Conservation (phyloP, 1,140 invertebrate genomes). For the Reticulitermes speratus region DNA sequence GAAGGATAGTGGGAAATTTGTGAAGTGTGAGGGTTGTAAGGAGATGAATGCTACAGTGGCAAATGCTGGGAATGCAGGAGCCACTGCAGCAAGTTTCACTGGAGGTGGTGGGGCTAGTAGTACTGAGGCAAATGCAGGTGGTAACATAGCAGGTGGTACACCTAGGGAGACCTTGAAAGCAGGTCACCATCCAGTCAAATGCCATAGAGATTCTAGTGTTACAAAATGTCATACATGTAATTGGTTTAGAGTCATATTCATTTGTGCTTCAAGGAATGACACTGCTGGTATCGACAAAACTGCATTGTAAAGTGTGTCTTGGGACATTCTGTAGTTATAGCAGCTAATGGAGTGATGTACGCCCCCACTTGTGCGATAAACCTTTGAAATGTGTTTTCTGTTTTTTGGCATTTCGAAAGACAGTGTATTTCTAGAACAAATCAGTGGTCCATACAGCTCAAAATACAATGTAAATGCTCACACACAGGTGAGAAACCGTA, state of each 20-base stretch:
- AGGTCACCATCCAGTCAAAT: slow-evolving; percentile 78
- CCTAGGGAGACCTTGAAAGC: slow-evolving; percentile 44
- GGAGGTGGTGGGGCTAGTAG: not conserved
- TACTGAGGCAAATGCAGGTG: not conserved
- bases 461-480: slow-evolving; percentile 82
- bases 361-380: too few relatives aligned
- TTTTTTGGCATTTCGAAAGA: slow-evolving; percentile 88
- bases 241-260: slow-evolving; percentile 80
- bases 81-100: not conserved
- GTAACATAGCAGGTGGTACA: not conserved
- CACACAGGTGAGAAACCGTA: slow-evolving; percentile 93
- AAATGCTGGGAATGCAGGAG: not conserved
- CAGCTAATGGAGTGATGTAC: too few relatives aligned
- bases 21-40: slow-evolving; percentile 42
- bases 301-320: slow-evolving; percentile 84
- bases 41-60: slow-evolving; percentile 26
- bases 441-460: slow-evolving; percentile 76
- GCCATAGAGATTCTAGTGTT: slow-evolving; percentile 74
- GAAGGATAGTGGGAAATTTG: slow-evolving; percentile 41
- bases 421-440: slow-evolving; percentile 97
- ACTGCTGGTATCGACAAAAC: slow-evolving; percentile 67
- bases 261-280: slow-evolving; percentile 55
- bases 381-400: too few relatives aligned
- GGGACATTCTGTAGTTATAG: too few relatives aligned
- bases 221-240: slow-evolving; percentile 86